These are phyloP conservation scores for Styela clava DNA, from an alignment of 23 tunicate species.

Conservation along the genomic window DNA sequence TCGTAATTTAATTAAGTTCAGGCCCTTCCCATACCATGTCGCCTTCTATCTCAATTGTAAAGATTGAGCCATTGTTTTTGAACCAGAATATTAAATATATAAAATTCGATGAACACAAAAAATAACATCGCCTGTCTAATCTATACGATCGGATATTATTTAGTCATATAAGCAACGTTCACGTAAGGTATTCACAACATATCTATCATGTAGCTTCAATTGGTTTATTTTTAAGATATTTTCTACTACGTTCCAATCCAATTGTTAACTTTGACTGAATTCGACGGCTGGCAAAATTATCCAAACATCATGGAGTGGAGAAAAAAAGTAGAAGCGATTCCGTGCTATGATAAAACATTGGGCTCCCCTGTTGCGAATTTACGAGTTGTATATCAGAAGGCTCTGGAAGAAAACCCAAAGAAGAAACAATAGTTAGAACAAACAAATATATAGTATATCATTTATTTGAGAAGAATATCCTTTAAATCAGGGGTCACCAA, in stretches of 20 bases:
- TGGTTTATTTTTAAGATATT: neutral
- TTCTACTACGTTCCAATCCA: neutral
- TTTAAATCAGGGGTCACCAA: no score
- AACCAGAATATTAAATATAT: neutral
- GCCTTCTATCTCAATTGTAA: no score
- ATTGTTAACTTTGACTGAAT: neutral
- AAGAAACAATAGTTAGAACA: no score
- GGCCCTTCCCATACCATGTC: no score
- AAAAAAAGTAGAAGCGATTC: neutral
- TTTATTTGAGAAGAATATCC: neutral
- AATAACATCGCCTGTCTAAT: no score
- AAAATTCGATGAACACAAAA: neutral
- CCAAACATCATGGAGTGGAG: neutral
- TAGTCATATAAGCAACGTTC: neutral
- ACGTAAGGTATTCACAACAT: neutral
- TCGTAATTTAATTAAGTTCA: no score
- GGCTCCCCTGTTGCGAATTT: neutral
- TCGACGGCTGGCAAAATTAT: neutral
- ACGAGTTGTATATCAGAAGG: neutral
- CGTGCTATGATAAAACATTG: neutral
- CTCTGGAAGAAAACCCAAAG: constrained; percentile 6
- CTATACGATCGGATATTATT: no score
- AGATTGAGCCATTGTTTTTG: no score
- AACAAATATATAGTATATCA: no score
- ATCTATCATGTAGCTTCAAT: neutral